These are phyloP conservation scores for Sitophilus oryzae DNA, from an alignment of 1,140 invertebrate species.

Conservation along the genomic window DNA sequence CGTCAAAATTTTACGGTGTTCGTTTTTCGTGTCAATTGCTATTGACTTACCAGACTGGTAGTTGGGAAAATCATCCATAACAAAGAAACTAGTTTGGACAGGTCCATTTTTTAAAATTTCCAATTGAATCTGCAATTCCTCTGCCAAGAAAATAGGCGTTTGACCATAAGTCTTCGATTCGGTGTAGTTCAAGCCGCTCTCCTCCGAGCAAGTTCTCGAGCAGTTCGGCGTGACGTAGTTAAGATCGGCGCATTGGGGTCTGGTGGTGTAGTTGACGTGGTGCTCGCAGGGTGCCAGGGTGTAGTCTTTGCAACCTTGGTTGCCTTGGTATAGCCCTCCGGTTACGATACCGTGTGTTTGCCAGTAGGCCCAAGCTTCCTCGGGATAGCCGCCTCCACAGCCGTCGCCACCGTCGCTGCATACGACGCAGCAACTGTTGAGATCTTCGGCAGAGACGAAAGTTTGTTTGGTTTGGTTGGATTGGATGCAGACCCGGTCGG, in stretches of 20 bases:
- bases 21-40: too few species aligned
- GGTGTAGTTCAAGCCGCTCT: constrained; percentile 51
- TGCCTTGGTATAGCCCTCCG: constrained; percentile 55
- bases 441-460: constrained; percentile 57
- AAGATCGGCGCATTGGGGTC: constrained; percentile 10
- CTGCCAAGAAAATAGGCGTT: not conserved
- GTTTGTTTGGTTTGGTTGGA: constrained; percentile 51
- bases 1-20: too few species aligned
- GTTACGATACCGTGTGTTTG: constrained; percentile 56
- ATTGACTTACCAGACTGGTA: constrained; percentile 59
- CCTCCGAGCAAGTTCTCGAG: constrained; percentile 48
- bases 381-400: constrained; percentile 57
- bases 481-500: constrained; percentile 62
- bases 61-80: constrained; percentile 60
- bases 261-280: constrained; percentile 49
- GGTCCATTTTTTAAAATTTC: constrained; percentile 28
- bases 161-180: constrained; percentile 45
- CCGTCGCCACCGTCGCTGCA: constrained; percentile 51
- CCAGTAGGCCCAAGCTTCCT: constrained; percentile 58
- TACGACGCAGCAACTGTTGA: constrained; percentile 50
- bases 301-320: constrained; percentile 47
- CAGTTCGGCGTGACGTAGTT: constrained; percentile 54
- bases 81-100: constrained; percentile 32
- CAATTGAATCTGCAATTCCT: constrained; percentile 17
- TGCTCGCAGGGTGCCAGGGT: constrained; percentile 51